Evolutionary conservation across 2,113 vertebrate species (phyloP).

Genomic region (Triplophysa siluroides): DNA sequence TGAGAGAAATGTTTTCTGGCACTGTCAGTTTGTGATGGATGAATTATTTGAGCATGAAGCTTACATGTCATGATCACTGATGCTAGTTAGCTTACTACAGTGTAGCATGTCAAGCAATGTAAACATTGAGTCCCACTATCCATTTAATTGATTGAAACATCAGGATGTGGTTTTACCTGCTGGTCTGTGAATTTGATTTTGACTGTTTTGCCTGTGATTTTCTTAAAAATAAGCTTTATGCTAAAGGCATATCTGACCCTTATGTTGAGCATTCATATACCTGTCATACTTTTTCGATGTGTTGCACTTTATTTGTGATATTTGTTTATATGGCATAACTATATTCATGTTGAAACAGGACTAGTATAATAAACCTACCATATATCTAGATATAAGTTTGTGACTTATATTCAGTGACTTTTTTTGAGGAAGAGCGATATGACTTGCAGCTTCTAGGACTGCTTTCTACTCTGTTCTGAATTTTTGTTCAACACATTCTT

Average conservation of each 20-base stretch:
- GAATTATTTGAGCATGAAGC: background rate
- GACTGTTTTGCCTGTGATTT: background rate
- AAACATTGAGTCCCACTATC: conserved; percentile 1
- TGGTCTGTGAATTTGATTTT: background rate
- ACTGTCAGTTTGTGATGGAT: background rate
- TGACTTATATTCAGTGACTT: too few species aligned
- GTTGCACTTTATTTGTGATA: background rate
- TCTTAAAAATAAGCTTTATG: background rate
- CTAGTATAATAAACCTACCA: too few species aligned
- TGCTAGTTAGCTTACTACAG: background rate
- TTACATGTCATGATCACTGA: background rate
- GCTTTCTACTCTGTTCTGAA: too few species aligned
- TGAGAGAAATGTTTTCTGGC: background rate
- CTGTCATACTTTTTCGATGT: background rate
- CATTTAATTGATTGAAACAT: background rate
- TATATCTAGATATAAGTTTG: too few species aligned
- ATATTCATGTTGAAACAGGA: too few species aligned
- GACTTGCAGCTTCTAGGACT: too few species aligned
- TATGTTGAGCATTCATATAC: too few species aligned
- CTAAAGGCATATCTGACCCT: too few species aligned
- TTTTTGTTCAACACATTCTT: background rate
- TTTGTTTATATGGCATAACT: too few species aligned
- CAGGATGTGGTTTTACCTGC: background rate
- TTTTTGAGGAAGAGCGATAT: too few species aligned
- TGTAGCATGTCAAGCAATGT: conserved; percentile 9